Percentiles rank a stretch among this genome's conserved stretches.
Evolutionary conservation across 1,140 invertebrate species (phyloP).

Genomic region (Periplaneta americana): DNA sequence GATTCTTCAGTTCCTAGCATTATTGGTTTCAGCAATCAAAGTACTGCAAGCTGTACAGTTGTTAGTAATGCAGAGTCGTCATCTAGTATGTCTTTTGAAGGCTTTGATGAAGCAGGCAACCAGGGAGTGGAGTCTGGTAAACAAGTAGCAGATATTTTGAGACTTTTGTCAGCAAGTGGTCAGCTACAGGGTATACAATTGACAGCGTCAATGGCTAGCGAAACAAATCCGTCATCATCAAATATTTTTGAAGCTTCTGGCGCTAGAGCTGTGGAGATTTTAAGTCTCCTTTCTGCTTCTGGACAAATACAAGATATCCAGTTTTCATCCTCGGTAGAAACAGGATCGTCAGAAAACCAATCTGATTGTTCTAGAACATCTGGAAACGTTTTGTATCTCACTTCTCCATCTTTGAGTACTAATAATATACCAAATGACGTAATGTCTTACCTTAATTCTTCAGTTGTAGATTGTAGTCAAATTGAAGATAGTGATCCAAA

Average conservation of each 20-base stretch:
- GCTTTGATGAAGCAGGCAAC: not conserved
- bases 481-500: not conserved
- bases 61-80: not conserved
- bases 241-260: constrained; percentile 7
- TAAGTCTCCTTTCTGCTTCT: not conserved
- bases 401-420: not conserved
- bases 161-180: not conserved
- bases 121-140: not conserved
- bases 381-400: not conserved
- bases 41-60: not conserved
- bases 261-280: not conserved
- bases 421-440: not conserved
- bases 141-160: constrained; percentile 3
- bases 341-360: not conserved
- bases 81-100: not conserved
- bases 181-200: constrained; percentile 6
- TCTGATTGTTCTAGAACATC: not conserved
- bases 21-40: not conserved
- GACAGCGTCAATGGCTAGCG: not conserved
- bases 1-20: not conserved
- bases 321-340: not conserved
- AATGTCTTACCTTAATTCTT: not conserved
- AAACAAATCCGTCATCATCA: not conserved
- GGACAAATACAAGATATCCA: constrained; percentile 7
- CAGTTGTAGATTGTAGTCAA: not conserved